Conservation (phyloP, 2,113 vertebrate species). For the Anguilla rostrata region DNA sequence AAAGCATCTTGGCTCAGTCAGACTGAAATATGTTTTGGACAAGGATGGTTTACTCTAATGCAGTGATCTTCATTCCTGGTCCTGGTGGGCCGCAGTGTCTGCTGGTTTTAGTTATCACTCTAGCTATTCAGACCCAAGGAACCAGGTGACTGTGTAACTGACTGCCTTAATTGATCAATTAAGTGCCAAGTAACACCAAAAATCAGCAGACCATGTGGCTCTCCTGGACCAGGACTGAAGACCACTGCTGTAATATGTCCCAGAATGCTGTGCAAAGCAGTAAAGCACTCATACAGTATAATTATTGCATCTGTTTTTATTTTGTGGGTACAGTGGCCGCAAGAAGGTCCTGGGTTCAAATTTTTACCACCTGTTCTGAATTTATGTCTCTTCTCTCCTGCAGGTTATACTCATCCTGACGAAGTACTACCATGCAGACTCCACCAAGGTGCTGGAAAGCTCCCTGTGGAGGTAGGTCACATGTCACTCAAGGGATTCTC, state of each 20-base stretch:
- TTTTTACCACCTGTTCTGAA: neutral
- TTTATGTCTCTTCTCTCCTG: constrained; percentile 35
- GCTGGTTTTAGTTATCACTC: no score
- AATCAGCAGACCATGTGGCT: no score
- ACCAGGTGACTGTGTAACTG: no score
- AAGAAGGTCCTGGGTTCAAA: no score
- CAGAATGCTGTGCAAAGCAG: neutral
- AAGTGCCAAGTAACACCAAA: no score
- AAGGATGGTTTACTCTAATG: neutral
- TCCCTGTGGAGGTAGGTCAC: constrained; percentile 83
- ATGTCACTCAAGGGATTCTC: neutral
- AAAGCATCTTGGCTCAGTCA: neutral
- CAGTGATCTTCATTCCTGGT: no score
- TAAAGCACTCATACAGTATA: neutral
- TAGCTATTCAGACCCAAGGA: no score
- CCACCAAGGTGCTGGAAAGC: constrained; percentile 94
- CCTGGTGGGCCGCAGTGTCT: no score
- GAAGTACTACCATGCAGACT: constrained; percentile 94
- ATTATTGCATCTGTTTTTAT: neutral
- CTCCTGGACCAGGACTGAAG: no score
- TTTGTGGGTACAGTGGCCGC: no score
- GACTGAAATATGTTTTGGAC: neutral
- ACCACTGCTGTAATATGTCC: neutral
- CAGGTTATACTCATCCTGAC: constrained; percentile 98
- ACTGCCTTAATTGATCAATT: no score